These are phyloP conservation scores for Odocoileus virginianus DNA, from an alignment of 2,113 vertebrate genomes.

Conservation along the genomic window DNA sequence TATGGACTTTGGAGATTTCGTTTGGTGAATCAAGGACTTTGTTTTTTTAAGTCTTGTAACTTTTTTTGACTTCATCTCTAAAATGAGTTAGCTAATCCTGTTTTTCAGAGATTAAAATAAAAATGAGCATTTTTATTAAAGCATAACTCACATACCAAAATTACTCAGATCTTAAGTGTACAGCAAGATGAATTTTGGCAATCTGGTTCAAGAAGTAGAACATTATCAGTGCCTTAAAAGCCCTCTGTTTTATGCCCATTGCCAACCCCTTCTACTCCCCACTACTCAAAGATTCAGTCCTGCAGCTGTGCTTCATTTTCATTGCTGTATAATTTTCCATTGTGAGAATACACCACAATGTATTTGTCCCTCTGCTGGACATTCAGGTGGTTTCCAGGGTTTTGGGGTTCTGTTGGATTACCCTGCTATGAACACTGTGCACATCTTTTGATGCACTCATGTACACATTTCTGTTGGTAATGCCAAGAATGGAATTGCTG, in stretches of 20 bases:
- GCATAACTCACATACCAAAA: neutral
- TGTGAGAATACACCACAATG: neutral
- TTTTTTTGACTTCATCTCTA: neutral
- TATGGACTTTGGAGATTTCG: neutral
- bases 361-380: neutral
- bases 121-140: neutral
- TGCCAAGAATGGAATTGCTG: neutral
- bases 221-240: neutral
- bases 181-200: neutral
- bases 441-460: neutral
- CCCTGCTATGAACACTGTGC: neutral
- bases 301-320: neutral
- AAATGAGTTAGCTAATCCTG: neutral
- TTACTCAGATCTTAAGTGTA: neutral
- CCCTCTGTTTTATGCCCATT: neutral
- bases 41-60: neutral
- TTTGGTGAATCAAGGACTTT: neutral
- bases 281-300: neutral
- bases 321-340: neutral
- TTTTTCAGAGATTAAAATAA: neutral
- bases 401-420: neutral
- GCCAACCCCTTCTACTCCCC: neutral
- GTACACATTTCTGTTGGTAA: neutral
- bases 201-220: neutral
- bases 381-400: neutral